Evolutionary conservation across 2,888 invertebrate genomes (phyloP).

Genomic region (Euplexia lucipara): DNA sequence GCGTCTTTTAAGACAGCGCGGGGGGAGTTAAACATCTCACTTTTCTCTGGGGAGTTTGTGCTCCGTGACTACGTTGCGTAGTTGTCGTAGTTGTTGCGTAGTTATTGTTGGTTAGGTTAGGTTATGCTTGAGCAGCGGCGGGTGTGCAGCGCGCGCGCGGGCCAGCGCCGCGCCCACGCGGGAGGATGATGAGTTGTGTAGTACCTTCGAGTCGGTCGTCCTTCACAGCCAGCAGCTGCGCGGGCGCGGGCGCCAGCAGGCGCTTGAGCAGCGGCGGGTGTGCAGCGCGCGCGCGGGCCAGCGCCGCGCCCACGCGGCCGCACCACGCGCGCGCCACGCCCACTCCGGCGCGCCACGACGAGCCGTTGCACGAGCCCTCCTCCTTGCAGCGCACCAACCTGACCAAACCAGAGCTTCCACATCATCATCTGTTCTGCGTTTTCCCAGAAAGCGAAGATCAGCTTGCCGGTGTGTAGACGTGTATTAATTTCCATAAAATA

Average conservation of each 20-base stretch:
- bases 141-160: conserved; percentile 67
- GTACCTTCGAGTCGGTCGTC: conserved; percentile 63
- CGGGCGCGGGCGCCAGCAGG: conserved; percentile 71
- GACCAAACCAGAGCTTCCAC: fast-evolving
- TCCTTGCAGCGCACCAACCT: conserved; percentile 63
- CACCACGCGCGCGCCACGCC: conserved; percentile 74
- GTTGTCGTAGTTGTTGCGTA: no score
- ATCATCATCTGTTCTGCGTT: not conserved
- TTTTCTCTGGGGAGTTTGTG: no score
- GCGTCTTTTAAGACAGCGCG: no score
- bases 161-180: conserved; percentile 71
- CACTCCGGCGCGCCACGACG: conserved; percentile 59
- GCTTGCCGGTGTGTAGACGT: no score
- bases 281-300: conserved; percentile 64
- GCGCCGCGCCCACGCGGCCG: conserved; percentile 77
- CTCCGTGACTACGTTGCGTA: no score
- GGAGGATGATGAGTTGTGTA: not conserved
- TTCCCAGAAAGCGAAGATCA: no score
- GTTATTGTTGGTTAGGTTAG: no score
- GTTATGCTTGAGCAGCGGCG: conserved; percentile 72
- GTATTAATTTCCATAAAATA: not conserved
- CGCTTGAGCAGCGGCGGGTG: conserved; percentile 73
- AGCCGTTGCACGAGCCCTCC: conserved; percentile 32
- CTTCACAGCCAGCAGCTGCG: conserved; percentile 55
- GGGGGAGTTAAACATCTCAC: no score